Evolutionary conservation across 2,888 invertebrate genomes (phyloP), one percentile per base, ranked within the genome.

Genomic region (Tribolium freemani): DNA sequence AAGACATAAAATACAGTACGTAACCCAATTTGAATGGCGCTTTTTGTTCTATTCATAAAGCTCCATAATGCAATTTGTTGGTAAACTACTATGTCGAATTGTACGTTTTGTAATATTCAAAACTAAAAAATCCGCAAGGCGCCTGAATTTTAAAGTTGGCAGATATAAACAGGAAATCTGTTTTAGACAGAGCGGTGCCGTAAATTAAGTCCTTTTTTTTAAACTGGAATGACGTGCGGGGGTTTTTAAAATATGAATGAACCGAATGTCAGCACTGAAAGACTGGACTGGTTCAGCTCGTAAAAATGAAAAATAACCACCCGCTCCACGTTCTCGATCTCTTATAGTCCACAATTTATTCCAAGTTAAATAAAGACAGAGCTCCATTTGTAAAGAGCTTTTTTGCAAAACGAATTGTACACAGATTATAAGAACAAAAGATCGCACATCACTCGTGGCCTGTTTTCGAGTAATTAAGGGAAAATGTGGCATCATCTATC

Each of bases 141-240:
- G 46, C 63, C 20, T n/a, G 56, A 70, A 54, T 70, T 70, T 64
- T 45, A 56, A 56, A 70, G 30, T 70, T 74, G 73, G 76, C 76
- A 76, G 75, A 76, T 79, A 78, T 78, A 80, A 80, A 79, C 76
- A 78, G 79, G 78, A 80, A 80, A 81, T 81, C 82, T 83, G 83
- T 79, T 81, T 81, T 77, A 79, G 83, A 82, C 83, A 82, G 78
- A 78, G 77, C 78, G 76, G 72, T 76, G 79, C 79, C 80, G 82
- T 83, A 83, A 83, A 83, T 83, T 81, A 80, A 78, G 77, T 80
- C 81, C 81, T 80, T 79, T 77, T 76, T 77, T 76, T 74, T 77
- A 66, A 76, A 78, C 50, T 54, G 21, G 31, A 73, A 69, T 73
- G 73, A 73, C 79, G 80, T 80, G 79, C 75, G 71, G 76, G 57